phyloP scores from a whole-genome alignment of 1,140 invertebrate species.

The Dryas iulia region DNA sequence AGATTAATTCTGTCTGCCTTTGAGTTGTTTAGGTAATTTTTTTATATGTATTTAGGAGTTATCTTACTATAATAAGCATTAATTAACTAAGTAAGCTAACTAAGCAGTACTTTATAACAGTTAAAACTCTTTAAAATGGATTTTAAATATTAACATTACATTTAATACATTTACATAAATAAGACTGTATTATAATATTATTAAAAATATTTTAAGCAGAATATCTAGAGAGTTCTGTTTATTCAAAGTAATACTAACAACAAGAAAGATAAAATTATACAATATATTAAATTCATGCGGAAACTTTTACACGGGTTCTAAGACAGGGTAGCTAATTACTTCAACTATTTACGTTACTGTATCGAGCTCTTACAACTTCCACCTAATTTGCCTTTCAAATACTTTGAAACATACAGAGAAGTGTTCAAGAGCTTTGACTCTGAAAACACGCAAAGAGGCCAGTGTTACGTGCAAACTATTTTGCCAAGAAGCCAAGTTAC shows the following conservation, averaged over 20 bases:
- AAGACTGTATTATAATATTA: too few relatives aligned
- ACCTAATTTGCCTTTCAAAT: slow-evolving; percentile 76
- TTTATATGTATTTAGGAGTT: background rate
- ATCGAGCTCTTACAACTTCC: slow-evolving; percentile 55
- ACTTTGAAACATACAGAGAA: slow-evolving; percentile 63
- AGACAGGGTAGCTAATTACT: slow-evolving; percentile 39
- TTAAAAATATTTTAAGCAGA: background rate
- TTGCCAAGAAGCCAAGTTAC: slow-evolving; percentile 59
- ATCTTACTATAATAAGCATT: too few relatives aligned
- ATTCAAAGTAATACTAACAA: background rate
- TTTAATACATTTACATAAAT: too few relatives aligned
- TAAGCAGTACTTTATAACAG: too few relatives aligned
- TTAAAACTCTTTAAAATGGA: too few relatives aligned
- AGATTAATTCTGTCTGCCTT: slow-evolving; percentile 51
- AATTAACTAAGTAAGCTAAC: too few relatives aligned
- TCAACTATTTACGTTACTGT: slow-evolving; percentile 49
- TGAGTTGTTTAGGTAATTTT: slow-evolving; percentile 14
- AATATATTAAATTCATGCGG: slow-evolving; percentile 28
- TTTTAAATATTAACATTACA: too few relatives aligned
- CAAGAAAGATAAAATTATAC: background rate
- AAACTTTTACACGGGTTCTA: slow-evolving; percentile 23
- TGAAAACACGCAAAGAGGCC: slow-evolving; percentile 67
- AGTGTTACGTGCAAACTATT: slow-evolving; percentile 74
- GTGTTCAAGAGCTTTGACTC: slow-evolving; percentile 62
- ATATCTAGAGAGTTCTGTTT: background rate